Percentiles rank a stretch among this genome's conserved stretches.
Conservation (phyloP, 2,888 invertebrate genomes). For the Drosophila putrida region DNA sequence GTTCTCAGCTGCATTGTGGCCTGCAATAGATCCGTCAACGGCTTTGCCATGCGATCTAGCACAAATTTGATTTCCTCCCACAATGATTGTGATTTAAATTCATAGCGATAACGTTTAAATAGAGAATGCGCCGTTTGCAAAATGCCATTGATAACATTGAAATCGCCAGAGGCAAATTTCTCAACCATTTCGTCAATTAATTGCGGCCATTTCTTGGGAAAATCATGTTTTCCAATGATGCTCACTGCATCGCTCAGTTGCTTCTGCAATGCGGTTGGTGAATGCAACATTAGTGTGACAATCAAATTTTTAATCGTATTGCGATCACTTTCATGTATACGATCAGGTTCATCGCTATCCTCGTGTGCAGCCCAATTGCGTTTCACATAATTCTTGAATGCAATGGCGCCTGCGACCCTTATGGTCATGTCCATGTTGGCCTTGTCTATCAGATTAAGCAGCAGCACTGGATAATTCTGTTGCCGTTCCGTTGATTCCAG, state of each 20-base stretch:
- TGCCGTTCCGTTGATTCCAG: constrained; percentile 95
- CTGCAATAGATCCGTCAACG: constrained; percentile 96
- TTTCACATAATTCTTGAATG: constrained; percentile 98
- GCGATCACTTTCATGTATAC: constrained; percentile 93
- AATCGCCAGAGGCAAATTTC: constrained; percentile 96
- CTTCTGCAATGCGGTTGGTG: constrained; percentile 95
- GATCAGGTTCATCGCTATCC: constrained; percentile 91
- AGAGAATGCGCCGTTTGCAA: constrained; percentile 98
- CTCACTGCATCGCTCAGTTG: constrained; percentile 98
- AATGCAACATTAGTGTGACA: constrained; percentile 96
- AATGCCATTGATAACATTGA: constrained; percentile 97
- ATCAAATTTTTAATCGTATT: constrained; percentile 93
- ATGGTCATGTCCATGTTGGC: constrained; percentile 92
- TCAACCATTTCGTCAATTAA: constrained; percentile 97
- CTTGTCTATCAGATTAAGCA: constrained; percentile 94
- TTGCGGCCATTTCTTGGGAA: constrained; percentile 98
- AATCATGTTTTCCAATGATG: constrained; percentile 98
- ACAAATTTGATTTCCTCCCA: constrained; percentile 99
- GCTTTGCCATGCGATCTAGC: constrained; percentile 95
- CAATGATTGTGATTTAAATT: constrained; percentile 96
- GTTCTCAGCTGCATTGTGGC: constrained; percentile 93
- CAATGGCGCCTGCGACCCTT: constrained; percentile 95
- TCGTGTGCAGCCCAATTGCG: constrained; percentile 94
- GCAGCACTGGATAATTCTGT: constrained; percentile 94
- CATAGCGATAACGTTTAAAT: constrained; percentile 97